phyloP scores from a whole-genome alignment of 2,888 invertebrate genomes.

The Octonoba sinensis region DNA sequence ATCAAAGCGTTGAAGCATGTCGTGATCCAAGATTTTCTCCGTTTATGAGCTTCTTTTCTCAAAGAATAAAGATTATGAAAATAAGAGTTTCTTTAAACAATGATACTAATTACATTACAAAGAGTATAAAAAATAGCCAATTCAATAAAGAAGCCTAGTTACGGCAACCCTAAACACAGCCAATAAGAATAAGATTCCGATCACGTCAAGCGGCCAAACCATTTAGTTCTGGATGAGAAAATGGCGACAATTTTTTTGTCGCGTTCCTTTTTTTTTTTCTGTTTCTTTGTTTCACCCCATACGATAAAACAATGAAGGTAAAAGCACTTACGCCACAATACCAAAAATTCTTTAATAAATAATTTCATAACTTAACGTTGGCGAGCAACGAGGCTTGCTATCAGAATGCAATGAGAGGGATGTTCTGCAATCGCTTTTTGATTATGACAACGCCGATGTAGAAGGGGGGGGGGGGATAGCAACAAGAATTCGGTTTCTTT shows the following conservation, averaged over 20 bases:
- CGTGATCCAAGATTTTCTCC: neutral
- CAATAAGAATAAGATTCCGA: conserved; percentile 26
- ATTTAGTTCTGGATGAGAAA: conserved; percentile 54
- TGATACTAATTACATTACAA: neutral
- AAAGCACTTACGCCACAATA: conserved; percentile 31
- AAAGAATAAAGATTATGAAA: neutral
- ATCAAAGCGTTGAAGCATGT: neutral
- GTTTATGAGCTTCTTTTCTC: neutral
- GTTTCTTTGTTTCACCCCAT: neutral
- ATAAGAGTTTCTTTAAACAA: neutral
- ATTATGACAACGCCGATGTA: neutral
- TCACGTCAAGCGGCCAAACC: conserved; percentile 22
- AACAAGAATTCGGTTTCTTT: neutral
- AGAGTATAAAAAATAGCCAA: neutral
- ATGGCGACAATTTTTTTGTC: conserved; percentile 33
- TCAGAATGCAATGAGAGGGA: conserved; percentile 11
- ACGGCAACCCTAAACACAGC: neutral
- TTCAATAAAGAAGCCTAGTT: neutral
- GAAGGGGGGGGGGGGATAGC: neutral
- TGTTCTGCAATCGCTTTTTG: conserved; percentile 29
- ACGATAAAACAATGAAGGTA: conserved; percentile 45
- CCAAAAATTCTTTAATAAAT: conserved; percentile 36
- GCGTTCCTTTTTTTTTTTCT: conserved; percentile 4
- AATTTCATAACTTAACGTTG: conserved; percentile 38
- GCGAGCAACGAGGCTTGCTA: conserved; percentile 19